phyloP scores from a whole-genome alignment of 2,113 vertebrate genomes.

The Synodontis membranacea region DNA sequence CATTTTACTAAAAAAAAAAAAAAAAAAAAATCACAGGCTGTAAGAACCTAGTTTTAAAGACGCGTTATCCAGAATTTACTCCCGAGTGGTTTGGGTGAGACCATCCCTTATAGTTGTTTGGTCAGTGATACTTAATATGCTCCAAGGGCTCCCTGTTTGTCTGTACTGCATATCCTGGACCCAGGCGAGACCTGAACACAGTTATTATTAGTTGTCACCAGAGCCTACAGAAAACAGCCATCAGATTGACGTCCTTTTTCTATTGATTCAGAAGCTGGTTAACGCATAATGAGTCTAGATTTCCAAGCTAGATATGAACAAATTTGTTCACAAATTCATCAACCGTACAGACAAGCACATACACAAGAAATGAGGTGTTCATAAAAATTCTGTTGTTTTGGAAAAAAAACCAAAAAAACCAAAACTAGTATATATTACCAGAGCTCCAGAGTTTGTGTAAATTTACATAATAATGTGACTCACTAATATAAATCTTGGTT shows the following conservation, averaged over 20 bases:
- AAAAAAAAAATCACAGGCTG: background rate
- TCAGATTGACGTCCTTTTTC: background rate
- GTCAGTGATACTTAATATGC: background rate
- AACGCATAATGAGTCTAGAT: background rate
- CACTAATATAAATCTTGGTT: background rate
- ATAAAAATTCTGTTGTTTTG: background rate
- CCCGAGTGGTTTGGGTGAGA: background rate
- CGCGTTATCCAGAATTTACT: background rate
- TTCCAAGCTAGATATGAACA: background rate
- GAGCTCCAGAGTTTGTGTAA: background rate
- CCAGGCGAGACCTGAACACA: background rate
- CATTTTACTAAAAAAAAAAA: background rate
- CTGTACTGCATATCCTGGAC: constrained; percentile 5
- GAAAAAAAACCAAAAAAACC: background rate
- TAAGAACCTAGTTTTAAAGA: background rate
- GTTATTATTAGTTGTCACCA: background rate
- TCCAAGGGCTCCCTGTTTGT: background rate
- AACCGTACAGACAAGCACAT: background rate
- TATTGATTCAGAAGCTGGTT: background rate
- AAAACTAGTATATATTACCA: background rate
- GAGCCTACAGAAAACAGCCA: background rate
- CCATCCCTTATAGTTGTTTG: background rate
- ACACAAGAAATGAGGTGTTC: background rate
- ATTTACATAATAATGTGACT: background rate
- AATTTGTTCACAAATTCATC: background rate